phyloP scores from a whole-genome alignment of 2,888 invertebrate genomes.

The Amphipoea oculea region DNA sequence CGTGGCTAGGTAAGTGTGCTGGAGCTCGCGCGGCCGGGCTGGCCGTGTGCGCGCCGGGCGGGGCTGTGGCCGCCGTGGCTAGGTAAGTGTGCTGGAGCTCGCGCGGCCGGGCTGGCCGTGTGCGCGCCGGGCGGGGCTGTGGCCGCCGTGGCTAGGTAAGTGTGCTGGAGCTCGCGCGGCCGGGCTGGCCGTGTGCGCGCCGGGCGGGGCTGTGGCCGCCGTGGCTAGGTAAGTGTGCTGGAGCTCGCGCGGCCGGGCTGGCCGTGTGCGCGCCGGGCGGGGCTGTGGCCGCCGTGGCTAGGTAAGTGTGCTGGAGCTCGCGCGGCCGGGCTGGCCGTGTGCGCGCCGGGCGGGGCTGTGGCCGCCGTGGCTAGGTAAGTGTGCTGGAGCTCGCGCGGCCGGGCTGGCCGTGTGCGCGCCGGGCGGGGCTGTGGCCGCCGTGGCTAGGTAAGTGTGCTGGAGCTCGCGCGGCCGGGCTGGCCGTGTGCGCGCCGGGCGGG shows the following conservation, averaged over 20 bases:
- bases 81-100: too few relatives aligned
- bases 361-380: background rate
- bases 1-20: constrained; percentile 91
- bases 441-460: constrained; percentile 89
- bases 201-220: background rate
- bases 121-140: constrained; percentile 99
- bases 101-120: constrained; percentile 93
- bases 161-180: too few relatives aligned
- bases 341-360: background rate
- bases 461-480: too few relatives aligned
- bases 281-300: constrained; percentile 97
- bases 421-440: constrained; percentile 97
- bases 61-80: background rate
- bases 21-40: too few relatives aligned
- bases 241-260: too few relatives aligned
- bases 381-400: too few relatives aligned
- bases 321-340: background rate
- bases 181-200: background rate
- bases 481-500: background rate
- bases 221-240: background rate
- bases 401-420: constrained; percentile 97
- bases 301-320: constrained; percentile 56
- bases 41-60: background rate
- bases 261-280: constrained; percentile 98
- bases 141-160: constrained; percentile 94